Percentiles rank a stretch among this genome's conserved stretches.
phyloP scores from a whole-genome alignment of 1,140 invertebrate genomes.

The Cotesia glomerata region DNA sequence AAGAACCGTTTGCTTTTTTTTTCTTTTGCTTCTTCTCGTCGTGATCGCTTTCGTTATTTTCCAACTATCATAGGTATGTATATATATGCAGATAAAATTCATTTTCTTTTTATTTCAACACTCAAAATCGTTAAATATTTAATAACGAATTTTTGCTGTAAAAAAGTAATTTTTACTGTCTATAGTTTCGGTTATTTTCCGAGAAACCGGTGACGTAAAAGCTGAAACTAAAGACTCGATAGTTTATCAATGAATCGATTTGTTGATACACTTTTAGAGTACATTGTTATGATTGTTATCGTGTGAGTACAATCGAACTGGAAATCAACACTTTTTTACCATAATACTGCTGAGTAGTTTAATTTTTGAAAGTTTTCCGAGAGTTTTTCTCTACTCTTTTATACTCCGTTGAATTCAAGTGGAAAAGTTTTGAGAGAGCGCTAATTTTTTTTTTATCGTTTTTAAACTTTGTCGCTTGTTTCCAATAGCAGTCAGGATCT shows the following conservation, averaged over 20 bases:
- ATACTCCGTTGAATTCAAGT: neutral
- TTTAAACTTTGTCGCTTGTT: constrained; percentile 1
- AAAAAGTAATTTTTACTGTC: neutral
- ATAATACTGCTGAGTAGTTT: neutral
- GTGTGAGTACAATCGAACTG: too few relatives aligned
- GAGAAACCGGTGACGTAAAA: too few relatives aligned
- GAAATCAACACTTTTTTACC: too few relatives aligned
- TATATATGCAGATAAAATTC: constrained; percentile 1
- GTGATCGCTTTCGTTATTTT: neutral
- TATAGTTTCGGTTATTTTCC: neutral
- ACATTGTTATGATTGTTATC: too few relatives aligned
- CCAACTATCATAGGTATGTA: neutral
- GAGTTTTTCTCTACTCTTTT: constrained; percentile 7
- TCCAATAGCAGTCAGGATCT: neutral
- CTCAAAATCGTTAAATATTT: too few relatives aligned
- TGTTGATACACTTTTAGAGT: too few relatives aligned
- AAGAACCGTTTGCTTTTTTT: constrained; percentile 39
- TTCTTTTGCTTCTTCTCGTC: constrained; percentile 8
- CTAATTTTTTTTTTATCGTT: neutral
- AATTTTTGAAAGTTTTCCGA: neutral
- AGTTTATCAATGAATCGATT: too few relatives aligned
- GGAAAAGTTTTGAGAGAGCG: neutral
- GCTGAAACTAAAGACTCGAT: too few relatives aligned
- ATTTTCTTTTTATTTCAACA: neutral
- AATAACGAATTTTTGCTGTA: too few relatives aligned